Evolutionary conservation across 2,113 vertebrate genomes (phyloP).

Genomic region (Neolamprologus brichardi): DNA sequence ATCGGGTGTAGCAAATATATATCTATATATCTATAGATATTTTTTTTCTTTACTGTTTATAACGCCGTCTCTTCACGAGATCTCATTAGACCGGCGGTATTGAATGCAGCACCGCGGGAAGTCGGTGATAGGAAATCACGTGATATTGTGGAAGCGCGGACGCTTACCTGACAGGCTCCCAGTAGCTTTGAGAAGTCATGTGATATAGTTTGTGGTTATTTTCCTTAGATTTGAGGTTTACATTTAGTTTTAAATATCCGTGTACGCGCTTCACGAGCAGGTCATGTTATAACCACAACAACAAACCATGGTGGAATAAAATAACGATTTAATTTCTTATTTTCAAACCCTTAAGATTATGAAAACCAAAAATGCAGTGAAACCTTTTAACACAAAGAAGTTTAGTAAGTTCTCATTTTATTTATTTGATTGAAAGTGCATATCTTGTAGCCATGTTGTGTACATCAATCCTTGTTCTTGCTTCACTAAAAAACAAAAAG

Average conservation of each 20-base stretch:
- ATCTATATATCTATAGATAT: neutral
- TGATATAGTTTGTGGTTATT: neutral
- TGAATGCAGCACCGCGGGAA: neutral
- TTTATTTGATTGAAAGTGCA: neutral
- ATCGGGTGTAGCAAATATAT: neutral
- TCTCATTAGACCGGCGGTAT: accelerated
- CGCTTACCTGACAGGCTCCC: neutral
- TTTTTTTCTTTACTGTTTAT: neutral
- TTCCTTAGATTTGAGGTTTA: neutral
- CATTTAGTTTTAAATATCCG: neutral
- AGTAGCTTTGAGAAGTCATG: neutral
- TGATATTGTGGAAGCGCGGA: neutral
- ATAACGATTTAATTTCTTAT: neutral
- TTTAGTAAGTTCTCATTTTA: neutral
- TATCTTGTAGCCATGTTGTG: neutral
- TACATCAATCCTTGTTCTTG: neutral
- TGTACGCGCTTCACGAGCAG: neutral
- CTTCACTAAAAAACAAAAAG: neutral
- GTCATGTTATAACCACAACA: neutral
- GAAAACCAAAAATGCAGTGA: neutral
- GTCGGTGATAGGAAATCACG: neutral
- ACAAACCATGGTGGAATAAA: neutral
- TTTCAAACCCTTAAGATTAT: neutral
- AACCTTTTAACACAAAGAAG: neutral
- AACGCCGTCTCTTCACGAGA: accelerated